Evolutionary conservation across 1,140 invertebrate genomes (phyloP).

Genomic region (Nasonia vitripennis): DNA sequence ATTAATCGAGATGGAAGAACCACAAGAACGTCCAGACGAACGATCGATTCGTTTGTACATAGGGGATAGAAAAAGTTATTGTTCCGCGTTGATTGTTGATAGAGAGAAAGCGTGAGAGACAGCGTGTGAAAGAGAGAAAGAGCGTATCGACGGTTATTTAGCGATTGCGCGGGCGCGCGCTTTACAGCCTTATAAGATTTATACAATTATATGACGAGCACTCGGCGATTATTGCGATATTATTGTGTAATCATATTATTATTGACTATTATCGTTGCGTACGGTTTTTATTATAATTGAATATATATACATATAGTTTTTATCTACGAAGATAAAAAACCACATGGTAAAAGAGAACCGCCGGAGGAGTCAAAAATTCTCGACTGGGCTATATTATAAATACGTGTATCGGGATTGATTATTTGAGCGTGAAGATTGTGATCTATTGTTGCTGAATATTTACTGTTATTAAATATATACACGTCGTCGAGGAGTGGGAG

Average conservation of each 20-base stretch:
- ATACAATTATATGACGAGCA: constrained; percentile 22
- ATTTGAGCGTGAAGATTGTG: constrained; percentile 6
- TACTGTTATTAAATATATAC: constrained; percentile 24
- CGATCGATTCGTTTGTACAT: neutral
- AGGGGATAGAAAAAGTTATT: neutral
- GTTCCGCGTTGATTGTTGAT: neutral
- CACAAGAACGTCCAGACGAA: neutral
- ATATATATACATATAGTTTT: neutral
- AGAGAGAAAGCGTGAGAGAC: neutral
- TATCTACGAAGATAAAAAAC: neutral
- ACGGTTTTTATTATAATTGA: constrained; percentile 10
- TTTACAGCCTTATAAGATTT: constrained; percentile 28
- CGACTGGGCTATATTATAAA: neutral
- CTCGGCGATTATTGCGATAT: neutral
- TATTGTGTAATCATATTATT: neutral
- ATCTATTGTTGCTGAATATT: constrained; percentile 31
- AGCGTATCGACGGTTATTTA: constrained; percentile 1
- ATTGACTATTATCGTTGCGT: neutral
- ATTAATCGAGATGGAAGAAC: neutral
- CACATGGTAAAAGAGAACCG: neutral
- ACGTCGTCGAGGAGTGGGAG: neutral
- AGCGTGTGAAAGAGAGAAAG: neutral
- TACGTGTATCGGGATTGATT: neutral
- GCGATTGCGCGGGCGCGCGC: neutral
- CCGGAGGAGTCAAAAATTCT: neutral